Base-by-base conservation (phyloP, 2,797 vertebrate genomes). In the Varecia variegata region DNA sequence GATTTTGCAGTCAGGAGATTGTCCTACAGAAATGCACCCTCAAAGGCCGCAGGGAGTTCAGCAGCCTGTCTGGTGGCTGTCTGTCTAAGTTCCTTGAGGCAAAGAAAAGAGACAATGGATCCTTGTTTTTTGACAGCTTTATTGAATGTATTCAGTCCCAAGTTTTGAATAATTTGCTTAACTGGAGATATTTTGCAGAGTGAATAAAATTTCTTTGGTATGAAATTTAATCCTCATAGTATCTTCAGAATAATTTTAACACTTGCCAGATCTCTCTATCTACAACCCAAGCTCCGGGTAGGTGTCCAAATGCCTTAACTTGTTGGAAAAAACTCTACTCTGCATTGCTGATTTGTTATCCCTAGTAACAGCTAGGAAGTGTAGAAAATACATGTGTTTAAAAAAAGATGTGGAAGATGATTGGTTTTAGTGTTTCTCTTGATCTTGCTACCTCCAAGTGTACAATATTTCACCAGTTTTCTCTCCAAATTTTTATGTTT, bases 31-130 rank as follows among this genome's bases (percentile, higher is more conserved):
- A 95, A 74, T 32, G 79, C 67, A n/a, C 50, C 91, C 84, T 82
- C 7, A 18, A 89, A 82, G 65, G 79, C 97, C 12, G 0, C 9
- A 2, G 90, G 92, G 88, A 94, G 84, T 81, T 95, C 83, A 96
- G 83, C 67, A 80, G 95, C 92, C 92, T 96, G 96, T 98, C 97
- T 98, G 96, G 94, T 97, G 73, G 5, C 79, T 94, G 62, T 97
- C 96, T 95, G 92, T 95, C 79, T 68, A 88, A 82, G 86, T 95
- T 97, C 88, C 93, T 97, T 52, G 68, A 47, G 25, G 40, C 97
- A 95, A 70, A 96, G 1, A 32, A 82, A 86, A 74, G 70, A 98
- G 82, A 88, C 4, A 9, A 91, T 86, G 80, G 87, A 50, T 68
- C 71, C 60, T 96, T 96, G 91, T 94, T 88, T 65, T 82, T 65